Percentiles rank a stretch among this genome's conserved stretches.
Conservation (phyloP, 2,888 invertebrate species). For the Eilema depressum region DNA sequence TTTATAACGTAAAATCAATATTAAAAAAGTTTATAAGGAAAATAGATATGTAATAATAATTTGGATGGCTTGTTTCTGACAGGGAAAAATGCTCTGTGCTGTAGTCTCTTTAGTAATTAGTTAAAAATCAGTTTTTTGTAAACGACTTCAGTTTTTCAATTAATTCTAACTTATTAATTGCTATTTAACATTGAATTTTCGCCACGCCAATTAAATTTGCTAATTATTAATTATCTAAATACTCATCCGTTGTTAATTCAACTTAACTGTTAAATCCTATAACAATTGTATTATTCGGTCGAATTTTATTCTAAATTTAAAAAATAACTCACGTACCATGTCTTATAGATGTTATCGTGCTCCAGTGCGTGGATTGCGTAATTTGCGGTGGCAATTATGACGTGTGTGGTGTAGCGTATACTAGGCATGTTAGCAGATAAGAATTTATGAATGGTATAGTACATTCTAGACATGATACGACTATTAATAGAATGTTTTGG, state of each 20-base stretch:
- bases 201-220: too few species aligned
- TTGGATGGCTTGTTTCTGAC: too few species aligned
- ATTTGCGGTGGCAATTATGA: conserved; percentile 27
- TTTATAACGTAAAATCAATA: too few species aligned
- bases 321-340: conserved; percentile 11
- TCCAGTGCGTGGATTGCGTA: conserved; percentile 21
- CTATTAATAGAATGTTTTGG: conserved; percentile 7
- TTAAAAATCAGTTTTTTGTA: background rate
- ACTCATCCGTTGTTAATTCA: background rate
- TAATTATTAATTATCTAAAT: too few species aligned
- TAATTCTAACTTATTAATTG: too few species aligned
- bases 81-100: too few species aligned
- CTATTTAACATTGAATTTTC: too few species aligned
- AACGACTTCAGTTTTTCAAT: too few species aligned
- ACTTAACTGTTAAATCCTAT: background rate
- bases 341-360: conserved; percentile 14
- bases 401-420: conserved; percentile 29
- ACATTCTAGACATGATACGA: conserved; percentile 16
- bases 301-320: background rate
- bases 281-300: conserved; percentile 7
- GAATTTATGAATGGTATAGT: conserved; percentile 40
- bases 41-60: too few species aligned
- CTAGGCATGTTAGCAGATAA: conserved; percentile 37
- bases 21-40: too few species aligned
- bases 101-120: background rate